Evolutionary conservation across 2,888 invertebrate genomes (phyloP), one percentile per base, ranked within the genome.

Genomic region (Hypselothyrea guttata): DNA sequence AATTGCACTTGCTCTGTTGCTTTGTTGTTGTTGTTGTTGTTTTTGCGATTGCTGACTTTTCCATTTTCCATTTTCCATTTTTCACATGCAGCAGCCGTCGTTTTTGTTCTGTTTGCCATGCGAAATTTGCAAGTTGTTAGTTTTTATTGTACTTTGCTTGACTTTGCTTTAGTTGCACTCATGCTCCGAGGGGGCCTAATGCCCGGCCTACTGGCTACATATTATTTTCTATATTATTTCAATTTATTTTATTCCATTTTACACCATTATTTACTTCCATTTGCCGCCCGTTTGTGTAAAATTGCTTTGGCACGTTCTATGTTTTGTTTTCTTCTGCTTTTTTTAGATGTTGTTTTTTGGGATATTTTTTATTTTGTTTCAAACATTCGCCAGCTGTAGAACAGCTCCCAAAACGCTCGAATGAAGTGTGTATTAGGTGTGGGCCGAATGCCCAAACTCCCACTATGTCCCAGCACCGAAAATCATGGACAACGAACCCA

Each of bases 1-100:
- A 77, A 77, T 81, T 77, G 84, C 74, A 62, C 57, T 76, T 40
- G 64, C 60, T 73, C 74, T 57, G 56, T 31, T 40, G 46, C 53
- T 46, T 47, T 51, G 56, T 47, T 62, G 31, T 47, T 44, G 54
- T 59, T 48, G 28, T 30, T 60, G 59, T 51, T 55, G 41, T 28
- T 40, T 12, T 18, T 45, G 53, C 18, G 18, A 47, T 48, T 60
- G 52, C 61, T n/a, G 57, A 65, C 55, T 74, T 61, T 78, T 55
- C 22, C 22, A 22, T 22, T 22, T 22, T 22, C 22, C 22, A 22
- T 22, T 22, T 22, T 22, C 22, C 56, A 56, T 56, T 64, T 64
- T 66, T 53, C 76, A 51, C 48, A 58, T 70, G 1, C n/a, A 8
- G 41, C 41, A 62, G 35, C 55, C 44, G 37, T 52, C 51, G 65